phyloP scores from a whole-genome alignment of 1,140 invertebrate species.

The Drosophila auraria region DNA sequence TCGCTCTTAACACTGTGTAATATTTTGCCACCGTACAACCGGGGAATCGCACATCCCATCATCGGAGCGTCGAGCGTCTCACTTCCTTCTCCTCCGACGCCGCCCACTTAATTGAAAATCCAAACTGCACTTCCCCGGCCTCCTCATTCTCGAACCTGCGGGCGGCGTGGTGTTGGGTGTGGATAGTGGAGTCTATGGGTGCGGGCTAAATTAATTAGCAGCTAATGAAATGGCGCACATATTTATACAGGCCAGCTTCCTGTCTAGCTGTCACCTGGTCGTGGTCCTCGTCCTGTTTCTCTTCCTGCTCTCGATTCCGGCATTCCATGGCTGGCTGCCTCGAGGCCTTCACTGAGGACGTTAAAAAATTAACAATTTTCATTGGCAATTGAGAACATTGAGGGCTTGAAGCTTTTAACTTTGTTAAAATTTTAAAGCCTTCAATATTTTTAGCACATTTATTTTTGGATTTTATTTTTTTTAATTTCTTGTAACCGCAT shows the following conservation, averaged over 20 bases:
- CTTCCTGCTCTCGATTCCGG: neutral
- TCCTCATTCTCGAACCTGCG: too few species aligned
- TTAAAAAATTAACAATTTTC: slow-evolving; percentile 65
- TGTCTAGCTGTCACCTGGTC: slow-evolving; percentile 32
- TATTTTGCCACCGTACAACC: slow-evolving; percentile 22
- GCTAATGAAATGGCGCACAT: slow-evolving; percentile 75
- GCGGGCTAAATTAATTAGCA: slow-evolving; percentile 70
- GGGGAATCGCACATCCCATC: slow-evolving; percentile 18
- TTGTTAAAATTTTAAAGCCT: neutral
- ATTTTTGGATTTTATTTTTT: neutral
- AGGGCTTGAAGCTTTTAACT: slow-evolving; percentile 1
- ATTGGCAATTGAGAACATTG: slow-evolving; percentile 67
- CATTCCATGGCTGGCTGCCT: neutral
- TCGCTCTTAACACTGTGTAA: slow-evolving; percentile 44
- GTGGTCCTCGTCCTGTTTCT: slow-evolving; percentile 13
- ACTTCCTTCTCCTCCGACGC: slow-evolving; percentile 1
- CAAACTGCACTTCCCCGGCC: slow-evolving; percentile 39
- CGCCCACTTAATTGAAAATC: slow-evolving; percentile 65
- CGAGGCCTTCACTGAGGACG: slow-evolving; percentile 4
- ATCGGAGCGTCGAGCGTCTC: neutral
- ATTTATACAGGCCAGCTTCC: slow-evolving; percentile 55
- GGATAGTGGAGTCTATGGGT: slow-evolving; percentile 7
- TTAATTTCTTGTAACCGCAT: slow-evolving; percentile 28
- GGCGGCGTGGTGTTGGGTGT: neutral
- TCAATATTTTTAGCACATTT: neutral